Evolutionary conservation across 1,140 invertebrate genomes (phyloP).

Genomic region (Drosophila santomea): DNA sequence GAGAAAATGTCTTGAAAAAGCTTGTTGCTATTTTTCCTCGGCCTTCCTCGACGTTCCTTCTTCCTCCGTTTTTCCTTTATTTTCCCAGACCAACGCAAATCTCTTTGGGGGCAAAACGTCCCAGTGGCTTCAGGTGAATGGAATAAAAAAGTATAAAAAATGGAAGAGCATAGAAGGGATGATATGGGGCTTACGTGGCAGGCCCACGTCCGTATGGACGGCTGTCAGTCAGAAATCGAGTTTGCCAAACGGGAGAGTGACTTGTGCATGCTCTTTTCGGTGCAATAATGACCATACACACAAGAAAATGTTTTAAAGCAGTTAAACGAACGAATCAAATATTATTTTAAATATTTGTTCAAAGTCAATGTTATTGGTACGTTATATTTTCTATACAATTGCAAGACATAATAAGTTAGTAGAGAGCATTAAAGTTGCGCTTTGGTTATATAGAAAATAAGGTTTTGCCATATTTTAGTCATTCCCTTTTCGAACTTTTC

Average conservation of each 20-base stretch:
- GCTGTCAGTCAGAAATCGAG: constrained; percentile 43
- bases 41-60: neutral
- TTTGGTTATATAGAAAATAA: neutral
- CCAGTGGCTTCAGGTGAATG: constrained; percentile 36
- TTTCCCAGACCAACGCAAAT: constrained; percentile 17
- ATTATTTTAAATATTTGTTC: too few species aligned
- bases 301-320: neutral
- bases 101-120: constrained; percentile 38
- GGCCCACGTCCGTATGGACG: constrained; percentile 49
- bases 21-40: constrained; percentile 31
- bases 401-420: too few species aligned
- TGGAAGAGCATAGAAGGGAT: constrained; percentile 12
- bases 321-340: too few species aligned
- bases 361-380: too few species aligned
- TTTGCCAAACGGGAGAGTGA: constrained; percentile 7
- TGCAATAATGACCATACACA: neutral
- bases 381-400: too few species aligned
- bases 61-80: neutral
- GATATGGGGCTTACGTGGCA: neutral
- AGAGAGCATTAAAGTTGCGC: neutral
- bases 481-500: constrained; percentile 5
- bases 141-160: constrained; percentile 19
- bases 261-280: constrained; percentile 5
- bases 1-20: constrained; percentile 14
- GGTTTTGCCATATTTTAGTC: constrained; percentile 1